Conservation (phyloP, 2,113 vertebrate species). For the Pachyramphus minor region DNA sequence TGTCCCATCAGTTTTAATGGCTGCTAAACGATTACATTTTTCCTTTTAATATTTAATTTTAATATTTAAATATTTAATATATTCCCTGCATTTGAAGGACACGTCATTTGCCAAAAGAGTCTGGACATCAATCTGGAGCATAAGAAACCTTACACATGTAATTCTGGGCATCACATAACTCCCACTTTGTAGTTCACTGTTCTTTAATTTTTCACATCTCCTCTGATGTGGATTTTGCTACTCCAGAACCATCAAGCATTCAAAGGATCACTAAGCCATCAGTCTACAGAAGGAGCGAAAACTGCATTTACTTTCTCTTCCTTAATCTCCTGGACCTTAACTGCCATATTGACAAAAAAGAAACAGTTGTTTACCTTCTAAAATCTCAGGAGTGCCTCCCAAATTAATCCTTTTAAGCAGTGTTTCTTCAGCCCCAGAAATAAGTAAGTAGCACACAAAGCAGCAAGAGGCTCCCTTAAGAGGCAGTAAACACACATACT, state of each 20-base stretch:
- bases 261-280: slow-evolving; percentile 57
- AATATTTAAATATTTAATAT: background rate
- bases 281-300: slow-evolving; percentile 70
- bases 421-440: slow-evolving; percentile 70
- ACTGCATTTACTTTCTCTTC: slow-evolving; percentile 71
- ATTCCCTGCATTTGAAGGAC: background rate
- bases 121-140: background rate
- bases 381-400: slow-evolving; percentile 73
- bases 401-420: slow-evolving; percentile 79
- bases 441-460: slow-evolving; percentile 68
- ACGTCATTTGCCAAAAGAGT: background rate
- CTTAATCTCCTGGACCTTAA: slow-evolving; percentile 76
- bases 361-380: slow-evolving; percentile 81
- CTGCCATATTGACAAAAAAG: slow-evolving; percentile 80
- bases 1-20: background rate
- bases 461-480: slow-evolving; percentile 56
- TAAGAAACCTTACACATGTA: background rate
- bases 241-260: slow-evolving; percentile 61
- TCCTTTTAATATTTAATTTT: background rate
- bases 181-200: background rate
- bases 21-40: background rate
- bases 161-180: background rate
- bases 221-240: slow-evolving; percentile 35
- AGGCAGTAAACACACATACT: background rate
- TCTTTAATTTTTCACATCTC: background rate